Evolutionary conservation across 1,140 invertebrate species (phyloP).

Genomic region (Chrysoperla carnea): DNA sequence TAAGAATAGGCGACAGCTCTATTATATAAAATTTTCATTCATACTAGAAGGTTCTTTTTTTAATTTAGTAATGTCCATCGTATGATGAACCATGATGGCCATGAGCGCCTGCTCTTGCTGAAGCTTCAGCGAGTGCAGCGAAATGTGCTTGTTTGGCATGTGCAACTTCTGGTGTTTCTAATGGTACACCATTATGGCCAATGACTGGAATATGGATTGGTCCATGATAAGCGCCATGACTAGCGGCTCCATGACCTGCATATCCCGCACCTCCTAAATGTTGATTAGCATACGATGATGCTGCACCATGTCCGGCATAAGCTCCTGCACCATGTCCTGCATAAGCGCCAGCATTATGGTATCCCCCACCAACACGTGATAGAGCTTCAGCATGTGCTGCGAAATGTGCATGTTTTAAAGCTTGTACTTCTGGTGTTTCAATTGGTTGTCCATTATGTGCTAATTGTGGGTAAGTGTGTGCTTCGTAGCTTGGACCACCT

Average conservation of each 20-base stretch:
- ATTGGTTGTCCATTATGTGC: slow-evolving; percentile 18
- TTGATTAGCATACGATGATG: slow-evolving; percentile 1
- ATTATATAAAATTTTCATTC: too few species aligned
- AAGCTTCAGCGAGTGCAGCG: slow-evolving; percentile 19
- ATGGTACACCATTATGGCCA: slow-evolving; percentile 29
- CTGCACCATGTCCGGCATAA: slow-evolving; percentile 7
- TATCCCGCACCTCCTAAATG: slow-evolving; percentile 1
- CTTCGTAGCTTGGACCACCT: too few species aligned
- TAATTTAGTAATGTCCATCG: not conserved
- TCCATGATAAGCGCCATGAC: slow-evolving; percentile 16
- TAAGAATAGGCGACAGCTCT: too few species aligned
- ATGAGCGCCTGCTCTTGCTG: not conserved
- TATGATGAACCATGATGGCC: not conserved
- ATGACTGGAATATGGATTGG: slow-evolving; percentile 25
- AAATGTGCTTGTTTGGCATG: slow-evolving; percentile 37
- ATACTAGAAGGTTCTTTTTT: too few species aligned
- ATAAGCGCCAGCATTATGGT: not conserved
- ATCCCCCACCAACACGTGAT: slow-evolving; percentile 1
- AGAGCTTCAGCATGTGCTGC: slow-evolving; percentile 15
- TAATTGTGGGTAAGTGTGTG: slow-evolving; percentile 4
- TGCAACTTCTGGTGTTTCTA: slow-evolving; percentile 37
- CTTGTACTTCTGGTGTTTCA: slow-evolving; percentile 24
- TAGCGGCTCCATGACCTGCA: slow-evolving; percentile 2
- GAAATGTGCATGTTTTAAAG: slow-evolving; percentile 22
- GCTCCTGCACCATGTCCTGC: not conserved